Base-by-base conservation (phyloP, 2,888 invertebrate species). In the Hirtodrosophila trivittata region DNA sequence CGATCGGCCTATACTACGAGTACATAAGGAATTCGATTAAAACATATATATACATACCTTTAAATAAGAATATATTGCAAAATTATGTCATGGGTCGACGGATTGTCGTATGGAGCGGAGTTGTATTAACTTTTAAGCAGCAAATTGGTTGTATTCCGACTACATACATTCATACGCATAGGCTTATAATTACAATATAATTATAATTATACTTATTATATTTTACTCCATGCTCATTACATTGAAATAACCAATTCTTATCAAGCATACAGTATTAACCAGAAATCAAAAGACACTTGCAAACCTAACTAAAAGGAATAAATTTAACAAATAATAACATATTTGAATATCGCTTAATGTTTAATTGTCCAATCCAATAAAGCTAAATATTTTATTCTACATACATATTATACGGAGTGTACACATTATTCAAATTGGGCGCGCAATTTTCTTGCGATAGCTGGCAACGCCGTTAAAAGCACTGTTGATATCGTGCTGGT, bases 41-140 rank as follows among this genome's bases (percentile, higher is more conserved):
- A 35, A 14, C 46, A 46, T 52, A 33, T 14, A 56, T 51, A 55
- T 49, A 47, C 25, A 62, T 39, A 43, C 33, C 58, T 49, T 49
- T 51, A 59, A 14, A 21, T 58, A 75, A 58, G 56, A 5, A 21
- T 5, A 56, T 69, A 63, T 57, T 62, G 64, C 70, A 57, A 63
- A 38, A 54, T 63, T 46, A 46, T 58, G 42, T 52, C 26, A 54
- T 33, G 56, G 50, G 37, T 73, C 47, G 63, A 60, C 51, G 12
- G 39, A 57, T 32, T 49, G 33, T 18, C 41, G 51, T 21, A 49
- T 33, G 21, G 35, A 39, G 33, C 21, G 63, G 43, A 65, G 68
- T 77, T 86, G 87, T 86, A 75, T 69, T 86, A 77, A 77, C 54
- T 54, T 54, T 45, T 80, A 80, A 80, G 87, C 63, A 66, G 74